These are phyloP conservation scores for Luperina nickerlii DNA, from an alignment of 2,888 invertebrate species.

Conservation along the genomic window DNA sequence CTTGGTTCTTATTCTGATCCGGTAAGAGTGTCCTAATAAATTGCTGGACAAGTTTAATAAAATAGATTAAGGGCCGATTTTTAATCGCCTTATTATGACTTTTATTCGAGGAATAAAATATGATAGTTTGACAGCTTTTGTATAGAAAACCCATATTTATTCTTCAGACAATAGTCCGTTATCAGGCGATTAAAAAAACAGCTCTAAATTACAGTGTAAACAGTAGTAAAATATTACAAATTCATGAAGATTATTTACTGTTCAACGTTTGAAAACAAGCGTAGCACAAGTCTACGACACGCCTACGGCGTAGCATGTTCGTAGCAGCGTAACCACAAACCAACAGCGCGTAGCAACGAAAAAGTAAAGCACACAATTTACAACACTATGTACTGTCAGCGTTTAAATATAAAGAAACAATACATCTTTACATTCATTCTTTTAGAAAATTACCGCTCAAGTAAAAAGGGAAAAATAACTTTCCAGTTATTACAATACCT, in stretches of 20 bases:
- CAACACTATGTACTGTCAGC: background rate
- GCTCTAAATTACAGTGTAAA: background rate
- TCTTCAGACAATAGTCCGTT: background rate
- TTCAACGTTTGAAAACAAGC: conserved; percentile 18
- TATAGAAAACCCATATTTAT: background rate
- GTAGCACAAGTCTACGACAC: conserved; percentile 46
- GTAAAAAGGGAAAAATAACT: conserved; percentile 55
- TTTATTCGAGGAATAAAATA: background rate
- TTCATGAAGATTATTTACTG: background rate
- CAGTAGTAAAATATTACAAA: background rate
- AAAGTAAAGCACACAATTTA: background rate
- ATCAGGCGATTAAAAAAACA: background rate
- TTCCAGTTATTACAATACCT: conserved; percentile 49
- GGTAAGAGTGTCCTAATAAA: background rate
- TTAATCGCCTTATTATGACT: too few species aligned
- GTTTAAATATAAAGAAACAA: conserved; percentile 10
- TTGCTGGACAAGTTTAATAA: background rate
- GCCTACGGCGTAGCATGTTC: conserved; percentile 63
- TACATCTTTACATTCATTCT: conserved; percentile 17
- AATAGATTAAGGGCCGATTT: background rate
- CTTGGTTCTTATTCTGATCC: background rate
- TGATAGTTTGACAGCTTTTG: background rate
- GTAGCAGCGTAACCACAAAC: conserved; percentile 33
- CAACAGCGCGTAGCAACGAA: background rate
- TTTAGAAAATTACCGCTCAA: conserved; percentile 31